Base-by-base conservation (phyloP, 2,888 invertebrate species). In the Phasia obesa region DNA sequence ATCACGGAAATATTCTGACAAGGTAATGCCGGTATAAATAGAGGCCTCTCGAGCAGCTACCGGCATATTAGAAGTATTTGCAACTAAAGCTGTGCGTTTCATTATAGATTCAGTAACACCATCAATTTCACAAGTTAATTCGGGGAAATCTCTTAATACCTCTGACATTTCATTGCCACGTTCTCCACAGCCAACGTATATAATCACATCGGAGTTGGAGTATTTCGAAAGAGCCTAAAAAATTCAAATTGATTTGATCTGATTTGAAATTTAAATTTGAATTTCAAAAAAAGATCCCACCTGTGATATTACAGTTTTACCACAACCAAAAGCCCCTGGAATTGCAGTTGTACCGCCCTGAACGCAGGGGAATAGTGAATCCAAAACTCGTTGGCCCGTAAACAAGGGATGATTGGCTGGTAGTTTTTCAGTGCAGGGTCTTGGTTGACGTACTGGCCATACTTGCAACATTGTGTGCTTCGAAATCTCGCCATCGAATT, bases 11-110 rank as follows among this genome's bases (percentile, higher is more conserved):
- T 99, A 99, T 92, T 99, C 99, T 15, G 98, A 98, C n/a, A 99
- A 93, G 0, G 99, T 99, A 92, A 99, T 99, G 93, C 97, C 97
- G 78, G 99, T 99, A 92, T 99, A 99, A 92, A 99, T 99, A 91
- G 99, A 99, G 81, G 99, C 99, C 93, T 99, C 99, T 91, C 99
- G 95, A 91, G 99, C 99, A 87, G 99, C 99, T 81, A 99, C 99
- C 88, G 99, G 99, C 99, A 99, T 99, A 96, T 99, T 99, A 85
- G 99, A 99, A n/a, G 99, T 99, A 93, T 99, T 99, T 88, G 99
- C 99, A 17, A 99, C 99, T 79, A 99, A 93, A 49, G 98, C 97
- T 0, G 99, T 99, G 91, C 99, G 96, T 93, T 98, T 98, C 99
- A 99, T 99, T 92, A 99, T 99, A 86, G 98, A 98, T 91, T 98